Conservation (phyloP, 2,888 invertebrate genomes). For the Mycogona germanica region DNA sequence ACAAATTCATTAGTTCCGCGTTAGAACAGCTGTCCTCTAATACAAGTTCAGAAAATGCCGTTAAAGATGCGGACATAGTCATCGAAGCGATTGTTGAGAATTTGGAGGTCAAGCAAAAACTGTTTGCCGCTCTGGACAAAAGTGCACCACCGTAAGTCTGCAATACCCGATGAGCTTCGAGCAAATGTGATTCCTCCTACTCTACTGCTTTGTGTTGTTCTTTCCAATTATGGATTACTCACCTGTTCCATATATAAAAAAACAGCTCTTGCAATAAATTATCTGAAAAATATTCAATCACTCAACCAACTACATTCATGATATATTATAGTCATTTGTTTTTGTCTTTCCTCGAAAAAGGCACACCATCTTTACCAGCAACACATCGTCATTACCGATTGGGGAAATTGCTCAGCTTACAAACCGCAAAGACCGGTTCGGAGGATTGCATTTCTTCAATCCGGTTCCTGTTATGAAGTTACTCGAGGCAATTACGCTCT, state of each 20-base stretch:
- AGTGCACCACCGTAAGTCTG: constrained; percentile 27
- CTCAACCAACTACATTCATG: neutral
- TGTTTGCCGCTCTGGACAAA: constrained; percentile 58
- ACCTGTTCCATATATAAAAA: neutral
- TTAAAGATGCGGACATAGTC: constrained; percentile 49
- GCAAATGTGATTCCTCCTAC: too few relatives aligned
- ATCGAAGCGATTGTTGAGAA: constrained; percentile 82
- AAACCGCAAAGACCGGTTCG: constrained; percentile 53
- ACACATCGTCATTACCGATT: constrained; percentile 78
- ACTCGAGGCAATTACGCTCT: constrained; percentile 47
- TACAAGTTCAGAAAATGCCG: neutral
- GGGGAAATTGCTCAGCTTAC: constrained; percentile 59
- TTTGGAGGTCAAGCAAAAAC: constrained; percentile 56
- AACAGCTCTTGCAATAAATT: too few relatives aligned
- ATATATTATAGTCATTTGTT: too few relatives aligned
- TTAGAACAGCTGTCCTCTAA: neutral
- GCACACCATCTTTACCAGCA: constrained; percentile 72
- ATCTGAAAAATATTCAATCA: neutral
- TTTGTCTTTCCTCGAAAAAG: constrained; percentile 33
- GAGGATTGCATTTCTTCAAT: constrained; percentile 85
- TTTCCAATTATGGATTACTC: neutral
- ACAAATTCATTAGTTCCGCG: neutral
- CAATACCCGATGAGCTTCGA: neutral
- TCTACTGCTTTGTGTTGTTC: too few relatives aligned
- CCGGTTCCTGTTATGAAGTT: constrained; percentile 84